These are phyloP conservation scores for Gymnarchus niloticus DNA, from an alignment of 2,113 vertebrate genomes.

Conservation along the genomic window DNA sequence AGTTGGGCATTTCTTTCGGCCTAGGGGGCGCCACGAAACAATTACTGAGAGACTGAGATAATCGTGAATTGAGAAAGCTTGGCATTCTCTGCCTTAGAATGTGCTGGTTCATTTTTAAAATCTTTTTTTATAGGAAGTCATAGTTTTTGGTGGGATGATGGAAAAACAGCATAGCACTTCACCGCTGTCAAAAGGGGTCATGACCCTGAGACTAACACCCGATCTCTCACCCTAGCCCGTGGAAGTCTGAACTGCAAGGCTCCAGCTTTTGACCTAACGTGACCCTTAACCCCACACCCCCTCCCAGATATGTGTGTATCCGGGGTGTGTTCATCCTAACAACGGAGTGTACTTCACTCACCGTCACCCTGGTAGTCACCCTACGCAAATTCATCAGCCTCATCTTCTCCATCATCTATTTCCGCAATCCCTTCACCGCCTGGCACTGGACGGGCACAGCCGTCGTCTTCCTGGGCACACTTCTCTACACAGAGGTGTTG, in stretches of 20 bases:
- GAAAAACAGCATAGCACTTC: neutral
- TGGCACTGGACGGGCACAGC: constrained; percentile 92
- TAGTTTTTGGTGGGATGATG: neutral
- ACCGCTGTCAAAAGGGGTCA: neutral
- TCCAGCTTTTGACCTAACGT: neutral
- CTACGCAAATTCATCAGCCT: constrained; percentile 95
- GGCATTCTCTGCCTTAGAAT: too few species aligned
- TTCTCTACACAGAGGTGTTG: constrained; percentile 89
- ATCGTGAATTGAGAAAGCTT: too few species aligned
- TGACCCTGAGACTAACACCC: neutral
- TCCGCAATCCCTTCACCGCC: constrained; percentile 84
- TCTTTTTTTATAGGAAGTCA: neutral
- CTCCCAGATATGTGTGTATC: constrained; percentile 85
- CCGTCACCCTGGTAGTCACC: constrained; percentile 89
- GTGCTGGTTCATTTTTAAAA: too few species aligned
- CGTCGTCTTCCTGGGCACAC: constrained; percentile 82
- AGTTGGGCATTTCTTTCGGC: too few species aligned
- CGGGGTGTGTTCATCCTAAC: constrained; percentile 90
- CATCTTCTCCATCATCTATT: constrained; percentile 93
- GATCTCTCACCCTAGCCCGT: neutral
- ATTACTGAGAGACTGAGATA: too few species aligned
- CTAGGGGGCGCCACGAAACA: too few species aligned
- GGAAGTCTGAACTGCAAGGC: too few species aligned
- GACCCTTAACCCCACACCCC: constrained; percentile 12
- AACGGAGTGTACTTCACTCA: constrained; percentile 90